Conservation (phyloP, 2,888 invertebrate genomes). For the Axea sp. region DNA sequence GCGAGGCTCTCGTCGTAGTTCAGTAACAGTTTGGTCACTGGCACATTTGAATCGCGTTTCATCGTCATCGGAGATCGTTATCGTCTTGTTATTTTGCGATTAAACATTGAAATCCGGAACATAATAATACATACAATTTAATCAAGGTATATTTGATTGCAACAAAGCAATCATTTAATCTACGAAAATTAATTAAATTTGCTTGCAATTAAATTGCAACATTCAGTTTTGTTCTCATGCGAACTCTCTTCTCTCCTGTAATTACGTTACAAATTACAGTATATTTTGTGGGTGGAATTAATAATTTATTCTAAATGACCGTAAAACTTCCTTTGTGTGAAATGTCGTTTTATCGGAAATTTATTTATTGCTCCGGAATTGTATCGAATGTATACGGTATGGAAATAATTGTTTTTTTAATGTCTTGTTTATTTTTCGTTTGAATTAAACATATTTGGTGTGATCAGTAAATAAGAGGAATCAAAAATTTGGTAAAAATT, state of each 20-base stretch:
- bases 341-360: too few relatives aligned
- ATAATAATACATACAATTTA: constrained; percentile 35
- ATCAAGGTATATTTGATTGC: constrained; percentile 36
- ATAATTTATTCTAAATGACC: constrained; percentile 27
- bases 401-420: too few relatives aligned
- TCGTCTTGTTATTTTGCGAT: constrained; percentile 38
- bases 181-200: constrained; percentile 44
- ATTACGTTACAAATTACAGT: constrained; percentile 28
- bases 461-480: too few relatives aligned
- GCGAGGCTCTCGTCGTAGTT: constrained; percentile 17
- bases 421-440: too few relatives aligned
- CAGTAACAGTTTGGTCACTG: constrained; percentile 30
- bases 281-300: constrained; percentile 38
- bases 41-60: constrained; percentile 17
- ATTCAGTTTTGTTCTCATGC: constrained; percentile 23
- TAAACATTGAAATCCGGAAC: constrained; percentile 33
- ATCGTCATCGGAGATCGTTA: constrained; percentile 30
- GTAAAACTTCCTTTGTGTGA: background rate
- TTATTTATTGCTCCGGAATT: too few relatives aligned
- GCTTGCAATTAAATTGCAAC: constrained; percentile 29
- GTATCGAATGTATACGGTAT: too few relatives aligned
- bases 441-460: too few relatives aligned
- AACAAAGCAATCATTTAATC: constrained; percentile 34
- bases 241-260: constrained; percentile 9
- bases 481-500: too few relatives aligned